Conservation (phyloP, 2,797 vertebrate genomes). For the Lerista edwardsae region DNA sequence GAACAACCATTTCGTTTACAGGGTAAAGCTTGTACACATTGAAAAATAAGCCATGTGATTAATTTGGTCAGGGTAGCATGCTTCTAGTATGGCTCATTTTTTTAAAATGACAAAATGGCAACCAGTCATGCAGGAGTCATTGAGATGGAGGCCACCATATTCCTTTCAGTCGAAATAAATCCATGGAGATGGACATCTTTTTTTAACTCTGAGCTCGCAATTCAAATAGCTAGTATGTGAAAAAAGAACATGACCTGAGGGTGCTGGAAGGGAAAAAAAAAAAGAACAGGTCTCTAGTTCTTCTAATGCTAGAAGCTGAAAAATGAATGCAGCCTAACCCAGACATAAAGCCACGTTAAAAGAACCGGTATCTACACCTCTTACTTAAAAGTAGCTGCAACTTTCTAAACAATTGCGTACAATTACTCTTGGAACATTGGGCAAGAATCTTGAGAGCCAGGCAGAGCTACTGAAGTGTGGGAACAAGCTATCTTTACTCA, state of each 20-base stretch:
- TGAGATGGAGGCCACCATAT: too few species aligned
- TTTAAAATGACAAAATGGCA: too few species aligned
- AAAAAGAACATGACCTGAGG: too few species aligned
- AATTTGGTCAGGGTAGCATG: not conserved
- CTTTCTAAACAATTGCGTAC: slow-evolving; percentile 37
- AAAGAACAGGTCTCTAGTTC: too few species aligned
- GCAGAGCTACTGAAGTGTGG: slow-evolving; percentile 69
- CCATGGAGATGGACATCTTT: too few species aligned
- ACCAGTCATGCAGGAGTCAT: too few species aligned
- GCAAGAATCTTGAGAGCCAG: slow-evolving; percentile 72
- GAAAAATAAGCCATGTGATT: not conserved
- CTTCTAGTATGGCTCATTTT: too few species aligned
- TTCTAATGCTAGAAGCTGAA: too few species aligned
- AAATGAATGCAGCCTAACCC: not conserved
- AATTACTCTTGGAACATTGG: slow-evolving; percentile 53
- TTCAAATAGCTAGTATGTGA: too few species aligned
- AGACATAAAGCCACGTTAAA: not conserved
- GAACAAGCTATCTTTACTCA: slow-evolving; percentile 70
- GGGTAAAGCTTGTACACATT: not conserved
- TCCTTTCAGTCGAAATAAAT: too few species aligned
- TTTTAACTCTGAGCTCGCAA: too few species aligned
- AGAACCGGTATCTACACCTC: slow-evolving; percentile 34
- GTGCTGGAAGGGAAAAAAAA: too few species aligned
- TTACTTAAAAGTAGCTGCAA: slow-evolving; percentile 46
- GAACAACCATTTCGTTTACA: not conserved